Base-by-base conservation (phyloP, 2,888 invertebrate species). In the Dasypolia templi region DNA sequence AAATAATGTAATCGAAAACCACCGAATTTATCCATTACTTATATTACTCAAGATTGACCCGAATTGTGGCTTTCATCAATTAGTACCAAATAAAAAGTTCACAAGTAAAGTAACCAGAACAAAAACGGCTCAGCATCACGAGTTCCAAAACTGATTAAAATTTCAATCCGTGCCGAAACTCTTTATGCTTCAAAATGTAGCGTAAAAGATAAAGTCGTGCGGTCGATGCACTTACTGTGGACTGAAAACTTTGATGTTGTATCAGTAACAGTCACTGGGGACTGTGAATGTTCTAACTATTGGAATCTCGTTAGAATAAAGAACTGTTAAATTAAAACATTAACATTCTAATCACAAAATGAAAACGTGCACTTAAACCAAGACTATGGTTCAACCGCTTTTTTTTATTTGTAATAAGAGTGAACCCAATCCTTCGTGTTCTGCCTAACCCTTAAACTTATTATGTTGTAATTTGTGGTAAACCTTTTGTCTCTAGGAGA, bases 91-190 rank as follows among this genome's bases (percentile, higher is more conserved):
- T 81, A 85, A 86, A 86, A 86, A 73, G 71, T 84, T 79, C 67
- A 79, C 74, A 77, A 86, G 72, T 74, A 65, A 75, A 78, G 71
- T 72, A 75, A 74, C 68, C 79, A 72, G 73, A 81, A 88, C 84
- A 87, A 89, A 86, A 90, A 88, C 82, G 72, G 67, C 75, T 82
- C 85, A 89, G 88, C 92, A 91, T 92, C 90, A 90, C 93, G 89
- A 93, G 90, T 87, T 90, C 88, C 82, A 87, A 91, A 92, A 92
- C 92, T 91, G 92, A 92, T 93, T 92, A 92, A 92, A 90, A 86
- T 89, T 89, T 87, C 86, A 91, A 91, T 93, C 92, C 94, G 93
- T 94, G 92, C 91, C 92, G 91, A 93, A 93, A 93, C 89, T 91
- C 84, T 90, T 91, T 90, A 92, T 88, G 61, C 91, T 89, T 91